Evolutionary conservation across 2,797 vertebrate species (phyloP).

Genomic region (Argyrosomus regius): DNA sequence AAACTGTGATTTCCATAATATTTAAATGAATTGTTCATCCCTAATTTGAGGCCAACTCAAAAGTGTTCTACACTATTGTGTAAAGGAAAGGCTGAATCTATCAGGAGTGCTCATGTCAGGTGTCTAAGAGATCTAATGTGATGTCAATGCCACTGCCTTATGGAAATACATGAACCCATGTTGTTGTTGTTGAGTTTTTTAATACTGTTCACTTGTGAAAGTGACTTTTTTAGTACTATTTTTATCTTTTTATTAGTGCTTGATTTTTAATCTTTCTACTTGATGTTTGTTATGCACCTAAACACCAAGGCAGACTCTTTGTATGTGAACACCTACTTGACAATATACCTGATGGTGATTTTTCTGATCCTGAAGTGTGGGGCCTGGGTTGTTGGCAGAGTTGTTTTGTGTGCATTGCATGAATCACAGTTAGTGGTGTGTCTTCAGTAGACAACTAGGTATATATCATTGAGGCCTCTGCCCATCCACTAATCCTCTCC

Average conservation of each 20-base stretch:
- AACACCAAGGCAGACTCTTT: too few relatives aligned
- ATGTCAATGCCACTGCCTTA: not conserved
- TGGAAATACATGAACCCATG: not conserved
- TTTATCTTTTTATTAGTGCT: too few relatives aligned
- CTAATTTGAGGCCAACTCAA: not conserved
- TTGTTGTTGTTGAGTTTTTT: not conserved
- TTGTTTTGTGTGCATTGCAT: conserved; percentile 62
- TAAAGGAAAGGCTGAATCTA: not conserved
- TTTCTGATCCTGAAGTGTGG: not conserved
- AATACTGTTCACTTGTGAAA: conserved; percentile 1
- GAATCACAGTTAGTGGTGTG: conserved; percentile 77
- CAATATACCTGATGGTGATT: too few relatives aligned
- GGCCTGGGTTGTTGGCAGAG: conserved; percentile 42
- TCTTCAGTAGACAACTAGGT: conserved; percentile 73
- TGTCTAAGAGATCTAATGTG: not conserved
- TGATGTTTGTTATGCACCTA: too few relatives aligned
- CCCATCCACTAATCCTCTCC: conserved; percentile 77
- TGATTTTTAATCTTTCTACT: too few relatives aligned
- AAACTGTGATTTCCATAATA: too few relatives aligned
- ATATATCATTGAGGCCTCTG: conserved; percentile 82
- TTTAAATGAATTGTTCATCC: too few relatives aligned
- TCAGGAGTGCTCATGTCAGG: not conserved
- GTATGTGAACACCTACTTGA: too few relatives aligned
- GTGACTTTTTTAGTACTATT: too few relatives aligned
- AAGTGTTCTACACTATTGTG: not conserved